Base-by-base conservation (phyloP, 2,113 vertebrate species). In the Cebidichthys violaceus region DNA sequence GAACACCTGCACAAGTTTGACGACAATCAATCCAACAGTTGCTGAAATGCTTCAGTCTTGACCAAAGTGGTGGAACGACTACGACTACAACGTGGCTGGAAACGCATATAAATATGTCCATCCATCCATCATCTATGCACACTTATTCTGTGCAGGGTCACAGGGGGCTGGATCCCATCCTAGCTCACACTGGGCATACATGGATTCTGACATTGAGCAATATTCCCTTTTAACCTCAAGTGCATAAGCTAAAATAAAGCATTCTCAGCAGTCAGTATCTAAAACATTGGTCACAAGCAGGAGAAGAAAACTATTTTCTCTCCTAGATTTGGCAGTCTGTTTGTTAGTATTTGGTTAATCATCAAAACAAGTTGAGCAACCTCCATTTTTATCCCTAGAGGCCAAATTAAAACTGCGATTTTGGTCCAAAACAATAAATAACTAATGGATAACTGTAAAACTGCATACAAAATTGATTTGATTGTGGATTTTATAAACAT, bases 311-410 rank as follows among this genome's bases (percentile, higher is more conserved):
- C 13, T 0, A 1, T 14, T 86, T 85, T 88, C 87, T 90, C 89
- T 75, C 54, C 79, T 27, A 69, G 35, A 11, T 37, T 70, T 50
- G n/a, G 52, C 52, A 54, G n/a, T 70, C 70, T 79, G 50, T 70
- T 20, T 75, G 84, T 90, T 90, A 83, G 84, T 90, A 74, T 72
- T 64, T 20, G 24, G 69, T 81, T 64, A 61, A 66, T 73, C 88
- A 90, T 91, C 86, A 85, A 73, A 88, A 76, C 90, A 90, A 62
- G 43, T 88, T 86, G 76, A 88, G 62, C 84, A 83, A 71, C 82
- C 76, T 87, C 87, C 2, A 18, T 52, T 45, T 8, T 22, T 62
- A n/a, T 45, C 52, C n/a, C n/a, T 8, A 15, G 2, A 70, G 17
- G 80, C 59, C 9, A 73, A 59, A 67, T 75, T 55, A 17, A 24